Conservation (phyloP, 2,797 vertebrate genomes). For the Danio kyathit region DNA sequence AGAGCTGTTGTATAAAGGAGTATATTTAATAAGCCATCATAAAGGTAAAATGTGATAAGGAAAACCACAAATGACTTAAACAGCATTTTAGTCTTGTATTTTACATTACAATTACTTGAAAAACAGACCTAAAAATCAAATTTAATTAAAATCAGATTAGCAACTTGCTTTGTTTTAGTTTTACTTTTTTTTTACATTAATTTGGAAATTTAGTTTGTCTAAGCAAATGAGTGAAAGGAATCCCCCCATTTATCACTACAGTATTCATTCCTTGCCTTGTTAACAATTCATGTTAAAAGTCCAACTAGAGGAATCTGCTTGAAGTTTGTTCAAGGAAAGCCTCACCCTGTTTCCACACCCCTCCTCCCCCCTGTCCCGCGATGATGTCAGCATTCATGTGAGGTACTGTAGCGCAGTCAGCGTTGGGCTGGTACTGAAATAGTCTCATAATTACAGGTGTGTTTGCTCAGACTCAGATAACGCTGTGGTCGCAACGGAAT, state of each 20-base stretch:
- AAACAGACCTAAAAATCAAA: too few species aligned
- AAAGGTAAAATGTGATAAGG: too few species aligned
- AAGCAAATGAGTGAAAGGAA: background rate
- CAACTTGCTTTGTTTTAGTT: background rate
- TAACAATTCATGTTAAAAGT: background rate
- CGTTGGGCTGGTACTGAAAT: constrained; percentile 50
- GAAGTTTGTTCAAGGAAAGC: background rate
- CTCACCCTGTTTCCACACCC: constrained; percentile 4
- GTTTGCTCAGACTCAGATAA: constrained; percentile 62
- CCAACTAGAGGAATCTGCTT: background rate
- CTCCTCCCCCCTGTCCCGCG: background rate
- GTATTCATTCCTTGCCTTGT: background rate
- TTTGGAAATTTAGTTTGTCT: constrained; percentile 1
- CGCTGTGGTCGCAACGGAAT: constrained; percentile 47
- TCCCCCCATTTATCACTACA: background rate
- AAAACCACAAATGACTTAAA: too few species aligned
- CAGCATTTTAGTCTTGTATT: too few species aligned
- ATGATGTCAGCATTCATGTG: constrained; percentile 39
- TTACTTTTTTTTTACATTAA: background rate
- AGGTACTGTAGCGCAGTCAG: constrained; percentile 30
- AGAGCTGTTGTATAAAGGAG: too few species aligned
- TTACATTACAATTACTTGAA: too few species aligned
- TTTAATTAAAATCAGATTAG: too few species aligned
- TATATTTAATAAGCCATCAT: too few species aligned
- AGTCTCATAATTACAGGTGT: constrained; percentile 62